Evolutionary conservation across 2,888 invertebrate species (phyloP), one percentile per base, ranked within the genome.

Genomic region (Caenorhabditis sinica): DNA sequence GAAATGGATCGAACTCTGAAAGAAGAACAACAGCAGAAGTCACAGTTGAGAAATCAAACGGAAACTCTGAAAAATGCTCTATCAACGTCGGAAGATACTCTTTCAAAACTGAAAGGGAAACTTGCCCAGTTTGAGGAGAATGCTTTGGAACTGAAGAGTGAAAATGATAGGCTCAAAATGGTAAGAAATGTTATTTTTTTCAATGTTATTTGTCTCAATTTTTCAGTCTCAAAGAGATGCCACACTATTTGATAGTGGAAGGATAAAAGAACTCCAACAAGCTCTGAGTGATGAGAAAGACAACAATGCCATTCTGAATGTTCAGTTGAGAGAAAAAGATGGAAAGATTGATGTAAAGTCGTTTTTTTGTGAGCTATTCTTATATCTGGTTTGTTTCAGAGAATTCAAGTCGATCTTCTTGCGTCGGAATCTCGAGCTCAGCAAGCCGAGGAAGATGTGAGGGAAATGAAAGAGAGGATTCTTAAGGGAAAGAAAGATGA

Each of bases 391-490:
- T 28, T 43, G 28, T 80, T 82, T 30, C 61, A 86, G 86, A 72
- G 73, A 61, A 76, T 71, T 1, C 61, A 81, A 61, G 77, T 86
- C 3, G 83, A 82, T 28, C 75, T 88, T n/a, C 75, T 86, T 15
- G 79, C 86, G n/a, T 77, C 86, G 2, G 82, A 87, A 66, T 88
- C 88, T 5, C 36, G 79, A 49, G 82, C 82, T 6, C 75, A 76
- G 25, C 86, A 88, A 53, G 87, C 87, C n/a, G 88, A 88, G 71
- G 75, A 68, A 25, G 87, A 87, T 43, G 65, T 87, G 36, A 85
- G 49, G 23, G 69, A 30, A 20, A 51, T 85, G 36, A 69, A 83
- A 25, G 75, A 76, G 25, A 60, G 71, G 17, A 71, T 80, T 36
- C 28, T 86, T 28, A 77, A 81, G 36, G 79, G 73, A 17, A 80